Evolutionary conservation across 1,140 invertebrate species (phyloP).

Genomic region (Calliopsis andreniformis): DNA sequence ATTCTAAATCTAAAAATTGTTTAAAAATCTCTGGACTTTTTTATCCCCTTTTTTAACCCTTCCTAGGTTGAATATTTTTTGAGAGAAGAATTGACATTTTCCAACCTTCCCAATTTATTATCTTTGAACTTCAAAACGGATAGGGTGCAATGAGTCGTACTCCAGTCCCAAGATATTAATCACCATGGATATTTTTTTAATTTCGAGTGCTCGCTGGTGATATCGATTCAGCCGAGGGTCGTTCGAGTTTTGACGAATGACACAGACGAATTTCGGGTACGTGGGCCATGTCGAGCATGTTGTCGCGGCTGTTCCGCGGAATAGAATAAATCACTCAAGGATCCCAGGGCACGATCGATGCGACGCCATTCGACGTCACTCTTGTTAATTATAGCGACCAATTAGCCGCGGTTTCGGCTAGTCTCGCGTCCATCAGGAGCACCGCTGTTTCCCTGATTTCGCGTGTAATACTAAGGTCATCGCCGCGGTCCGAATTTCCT

Average conservation of each 20-base stretch:
- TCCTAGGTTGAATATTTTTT: too few relatives aligned
- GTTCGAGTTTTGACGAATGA: conserved; percentile 29
- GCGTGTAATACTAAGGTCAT: conserved; percentile 16
- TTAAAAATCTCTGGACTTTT: too few relatives aligned
- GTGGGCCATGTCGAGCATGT: not conserved
- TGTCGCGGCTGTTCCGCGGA: conserved; percentile 35
- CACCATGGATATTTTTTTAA: not conserved
- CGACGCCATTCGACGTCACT: conserved; percentile 61
- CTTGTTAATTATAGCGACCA: conserved; percentile 75
- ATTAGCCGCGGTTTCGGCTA: conserved; percentile 66
- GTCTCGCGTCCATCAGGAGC: conserved; percentile 32
- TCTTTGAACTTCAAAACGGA: too few relatives aligned
- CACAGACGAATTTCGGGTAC: conserved; percentile 7
- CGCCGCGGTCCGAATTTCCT: not conserved
- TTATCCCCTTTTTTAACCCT: too few relatives aligned
- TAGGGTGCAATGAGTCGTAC: too few relatives aligned
- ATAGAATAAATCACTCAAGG: conserved; percentile 51
- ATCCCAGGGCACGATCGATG: conserved; percentile 39
- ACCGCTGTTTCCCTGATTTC: not conserved
- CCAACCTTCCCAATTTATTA: too few relatives aligned
- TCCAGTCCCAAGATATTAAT: not conserved
- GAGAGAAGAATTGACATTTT: too few relatives aligned
- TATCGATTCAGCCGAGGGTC: not conserved
- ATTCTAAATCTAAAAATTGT: too few relatives aligned
- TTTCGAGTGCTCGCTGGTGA: too few relatives aligned